phyloP scores from a whole-genome alignment of 2,888 invertebrate genomes.

The Drosophila dives region DNA sequence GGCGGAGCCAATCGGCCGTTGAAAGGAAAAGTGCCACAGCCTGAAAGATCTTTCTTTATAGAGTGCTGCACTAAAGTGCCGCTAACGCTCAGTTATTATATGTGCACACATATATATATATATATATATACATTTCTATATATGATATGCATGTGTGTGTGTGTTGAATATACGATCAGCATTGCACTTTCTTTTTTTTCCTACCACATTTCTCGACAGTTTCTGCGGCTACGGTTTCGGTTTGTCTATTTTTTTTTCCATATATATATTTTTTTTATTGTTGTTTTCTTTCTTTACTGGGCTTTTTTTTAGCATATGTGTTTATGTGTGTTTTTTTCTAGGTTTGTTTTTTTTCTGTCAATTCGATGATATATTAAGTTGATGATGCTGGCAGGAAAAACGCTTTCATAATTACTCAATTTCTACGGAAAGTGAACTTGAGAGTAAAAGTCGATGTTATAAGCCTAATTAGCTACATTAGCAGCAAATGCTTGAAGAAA shows the following conservation, averaged over 20 bases:
- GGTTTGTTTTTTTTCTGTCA: constrained; percentile 49
- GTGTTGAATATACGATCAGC: constrained; percentile 21
- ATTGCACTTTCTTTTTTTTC: constrained; percentile 71
- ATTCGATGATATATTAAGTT: constrained; percentile 67
- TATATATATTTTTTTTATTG: constrained; percentile 6
- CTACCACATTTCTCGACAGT: constrained; percentile 59
- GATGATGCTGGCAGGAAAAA: constrained; percentile 53
- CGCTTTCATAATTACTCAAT: constrained; percentile 66
- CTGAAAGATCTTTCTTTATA: constrained; percentile 35
- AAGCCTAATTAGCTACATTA: constrained; percentile 46
- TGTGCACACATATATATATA: background rate
- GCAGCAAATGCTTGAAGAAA: constrained; percentile 47
- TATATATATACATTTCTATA: background rate
- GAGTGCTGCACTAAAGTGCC: constrained; percentile 47
- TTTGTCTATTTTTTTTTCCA: constrained; percentile 6
- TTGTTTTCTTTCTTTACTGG: constrained; percentile 13
- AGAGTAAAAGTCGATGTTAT: constrained; percentile 66
- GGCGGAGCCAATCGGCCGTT: constrained; percentile 12
- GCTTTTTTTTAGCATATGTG: constrained; percentile 36
- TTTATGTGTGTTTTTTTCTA: constrained; percentile 29
- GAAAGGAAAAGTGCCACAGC: constrained; percentile 55
- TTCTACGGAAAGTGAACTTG: constrained; percentile 64
- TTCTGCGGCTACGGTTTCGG: constrained; percentile 38
- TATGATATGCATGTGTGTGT: constrained; percentile 8
- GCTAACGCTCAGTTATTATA: constrained; percentile 39